A percentile compares a stretch with the other conserved stretches of the same genome.
Evolutionary conservation across 2,113 vertebrate genomes (phyloP).

Genomic region (Oncorhynchus nerka): DNA sequence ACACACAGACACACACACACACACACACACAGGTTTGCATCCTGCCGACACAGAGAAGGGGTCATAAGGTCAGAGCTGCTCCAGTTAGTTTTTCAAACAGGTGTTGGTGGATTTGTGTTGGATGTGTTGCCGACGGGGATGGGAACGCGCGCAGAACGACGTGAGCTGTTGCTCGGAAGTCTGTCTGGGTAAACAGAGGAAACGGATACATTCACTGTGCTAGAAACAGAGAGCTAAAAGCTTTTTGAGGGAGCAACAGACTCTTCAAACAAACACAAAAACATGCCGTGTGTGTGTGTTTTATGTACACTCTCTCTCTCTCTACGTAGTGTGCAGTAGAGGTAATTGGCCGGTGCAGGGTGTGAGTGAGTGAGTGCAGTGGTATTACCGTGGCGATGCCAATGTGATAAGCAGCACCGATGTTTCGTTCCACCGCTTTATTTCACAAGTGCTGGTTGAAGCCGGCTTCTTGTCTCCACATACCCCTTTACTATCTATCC

Average conservation of each 20-base stretch:
- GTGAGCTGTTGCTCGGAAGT: slow-evolving; percentile 20
- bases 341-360: not conserved
- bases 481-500: not conserved
- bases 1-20: not conserved
- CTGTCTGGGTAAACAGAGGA: slow-evolving; percentile 19
- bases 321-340: not conserved
- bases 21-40: not conserved
- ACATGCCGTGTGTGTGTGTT: not conserved
- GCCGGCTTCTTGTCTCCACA: slow-evolving; percentile 20
- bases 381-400: slow-evolving; percentile 14
- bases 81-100: slow-evolving; percentile 26
- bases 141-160: slow-evolving; percentile 34
- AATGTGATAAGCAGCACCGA: not conserved
- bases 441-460: slow-evolving; percentile 20
- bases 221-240: not conserved
- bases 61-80: slow-evolving; percentile 15
- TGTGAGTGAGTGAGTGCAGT: slow-evolving; percentile 6
- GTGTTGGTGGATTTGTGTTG: slow-evolving; percentile 27
- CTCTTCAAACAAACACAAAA: slow-evolving; percentile 2
- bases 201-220: slow-evolving; percentile 29
- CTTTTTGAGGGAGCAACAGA: slow-evolving; percentile 1
- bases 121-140: slow-evolving; percentile 30
- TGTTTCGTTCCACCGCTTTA: not conserved
- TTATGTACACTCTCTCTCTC: not conserved
- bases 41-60: slow-evolving; percentile 1